Base-by-base conservation (phyloP, 2,888 invertebrate genomes). In the Polydrusus pterygomalis region DNA sequence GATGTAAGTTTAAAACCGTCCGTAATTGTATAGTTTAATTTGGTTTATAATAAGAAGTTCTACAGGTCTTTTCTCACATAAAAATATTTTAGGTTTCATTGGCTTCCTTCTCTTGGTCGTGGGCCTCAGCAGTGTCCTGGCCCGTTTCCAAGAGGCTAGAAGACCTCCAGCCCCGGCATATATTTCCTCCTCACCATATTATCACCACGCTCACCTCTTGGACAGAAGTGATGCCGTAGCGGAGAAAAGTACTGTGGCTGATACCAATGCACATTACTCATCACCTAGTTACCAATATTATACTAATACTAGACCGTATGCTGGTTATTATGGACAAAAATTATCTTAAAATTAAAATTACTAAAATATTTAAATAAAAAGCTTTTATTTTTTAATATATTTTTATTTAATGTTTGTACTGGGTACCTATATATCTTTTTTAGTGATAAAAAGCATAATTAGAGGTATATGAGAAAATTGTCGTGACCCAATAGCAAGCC, bases 91-190 rank as follows among this genome's bases (percentile, higher is more conserved):
- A 79, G 79, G 79, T 78, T 89, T 94, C 77, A 93, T 94, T 56
- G 94, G 94, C 11, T 92, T 93, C 79, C 83, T 89, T 68, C 82
- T 89, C 7, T 83, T 89, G 60, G 87, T 88, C 0, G 86, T 88
- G 2, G 87, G 88, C 3, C 77, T 88, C 45, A 87, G 87, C 77
- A 85, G 85, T 34, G 87, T 87, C 7, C 78, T 88, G 58, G 86
- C 88, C 0, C 81, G 87, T 13, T 76, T 87, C 11, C 87, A 88
- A 79, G 85, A 84, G 74, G 80, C 82, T 6, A 82, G 83, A 82
- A 81, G 77, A 74, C 79, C 83, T 10, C 76, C 71, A 13, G 78
- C 68, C 40, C 40, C 56, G 15, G 49, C 47, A 13, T 78, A 78
- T 40, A 25, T 70, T 7, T 54, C 75, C 0, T 62, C 75, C 7